A percentile compares a stretch with the other conserved stretches of the same genome.
These are phyloP conservation scores for Drosophila simulans DNA, from an alignment of 1,140 invertebrate species.

Conservation along the genomic window DNA sequence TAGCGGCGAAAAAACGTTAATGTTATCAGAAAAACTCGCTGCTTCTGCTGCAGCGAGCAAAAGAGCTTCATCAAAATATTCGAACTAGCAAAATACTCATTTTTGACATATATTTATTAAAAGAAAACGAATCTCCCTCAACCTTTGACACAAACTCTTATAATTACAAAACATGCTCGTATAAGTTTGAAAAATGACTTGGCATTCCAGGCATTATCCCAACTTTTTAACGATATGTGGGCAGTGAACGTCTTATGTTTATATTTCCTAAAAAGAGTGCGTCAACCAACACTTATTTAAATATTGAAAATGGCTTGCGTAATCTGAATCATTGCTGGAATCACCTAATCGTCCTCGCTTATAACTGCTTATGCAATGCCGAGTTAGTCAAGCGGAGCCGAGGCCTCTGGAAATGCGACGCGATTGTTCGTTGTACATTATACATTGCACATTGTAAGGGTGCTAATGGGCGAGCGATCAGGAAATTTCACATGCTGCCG, in stretches of 20 bases:
- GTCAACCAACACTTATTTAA: not conserved
- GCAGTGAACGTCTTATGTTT: not conserved
- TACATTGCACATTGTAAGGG: not conserved
- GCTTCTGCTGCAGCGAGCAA: too few relatives aligned
- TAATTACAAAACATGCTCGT: too few relatives aligned
- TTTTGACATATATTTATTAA: too few relatives aligned
- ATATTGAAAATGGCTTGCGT: not conserved
- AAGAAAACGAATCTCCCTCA: too few relatives aligned
- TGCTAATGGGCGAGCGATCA: conserved; percentile 20
- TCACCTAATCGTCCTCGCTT: not conserved
- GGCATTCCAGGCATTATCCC: too few relatives aligned
- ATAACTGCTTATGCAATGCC: conserved; percentile 21
- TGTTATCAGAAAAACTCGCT: not conserved
- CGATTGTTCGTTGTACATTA: conserved; percentile 8
- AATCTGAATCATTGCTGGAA: not conserved
- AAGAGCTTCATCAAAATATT: too few relatives aligned
- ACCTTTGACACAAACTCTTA: too few relatives aligned
- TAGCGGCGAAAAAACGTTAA: not conserved
- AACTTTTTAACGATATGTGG: too few relatives aligned
- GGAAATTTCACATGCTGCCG: conserved; percentile 7
- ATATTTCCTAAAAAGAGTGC: not conserved
- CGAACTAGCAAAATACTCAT: too few relatives aligned
- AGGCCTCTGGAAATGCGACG: conserved; percentile 4
- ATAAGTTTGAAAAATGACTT: too few relatives aligned
- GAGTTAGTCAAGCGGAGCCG: conserved; percentile 9